Conservation (phyloP, 2,113 vertebrate species). For the Triplophysa siluroides region DNA sequence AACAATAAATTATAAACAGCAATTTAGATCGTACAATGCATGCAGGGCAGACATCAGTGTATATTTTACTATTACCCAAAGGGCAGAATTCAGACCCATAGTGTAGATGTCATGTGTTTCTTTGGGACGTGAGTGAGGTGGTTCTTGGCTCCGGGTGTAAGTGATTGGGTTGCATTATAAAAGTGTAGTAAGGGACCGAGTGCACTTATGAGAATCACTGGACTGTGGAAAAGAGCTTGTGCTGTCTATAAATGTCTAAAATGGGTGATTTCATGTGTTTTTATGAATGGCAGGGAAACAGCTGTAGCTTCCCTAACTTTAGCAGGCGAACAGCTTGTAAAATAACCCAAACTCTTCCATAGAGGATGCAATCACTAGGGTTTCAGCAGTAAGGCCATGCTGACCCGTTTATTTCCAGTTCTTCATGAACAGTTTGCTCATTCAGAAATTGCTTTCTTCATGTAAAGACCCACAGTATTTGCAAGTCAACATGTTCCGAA, state of each 20-base stretch:
- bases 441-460: too few relatives aligned
- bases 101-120: slow-evolving; percentile 1
- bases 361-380: not conserved
- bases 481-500: too few relatives aligned
- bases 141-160: slow-evolving; percentile 47
- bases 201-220: slow-evolving; percentile 55
- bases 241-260: slow-evolving; percentile 61
- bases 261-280: slow-evolving; percentile 57
- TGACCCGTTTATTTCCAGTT: not conserved
- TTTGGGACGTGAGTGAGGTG: not conserved
- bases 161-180: slow-evolving; percentile 63
- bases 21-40: too few relatives aligned
- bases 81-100: not conserved
- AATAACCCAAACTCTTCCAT: not conserved
- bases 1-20: too few relatives aligned
- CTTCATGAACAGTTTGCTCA: too few relatives aligned
- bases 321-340: slow-evolving; percentile 11
- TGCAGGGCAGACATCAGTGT: not conserved
- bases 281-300: slow-evolving; percentile 48
- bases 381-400: not conserved
- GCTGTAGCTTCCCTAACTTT: slow-evolving; percentile 48
- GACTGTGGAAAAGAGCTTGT: slow-evolving; percentile 55
- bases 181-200: slow-evolving; percentile 53
- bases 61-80: not conserved
- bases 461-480: too few relatives aligned